Evolutionary conservation across 37 sponge, comb jelly and placozoan genomes (phyloP).

Genomic region (Eunapius fragilis): DNA sequence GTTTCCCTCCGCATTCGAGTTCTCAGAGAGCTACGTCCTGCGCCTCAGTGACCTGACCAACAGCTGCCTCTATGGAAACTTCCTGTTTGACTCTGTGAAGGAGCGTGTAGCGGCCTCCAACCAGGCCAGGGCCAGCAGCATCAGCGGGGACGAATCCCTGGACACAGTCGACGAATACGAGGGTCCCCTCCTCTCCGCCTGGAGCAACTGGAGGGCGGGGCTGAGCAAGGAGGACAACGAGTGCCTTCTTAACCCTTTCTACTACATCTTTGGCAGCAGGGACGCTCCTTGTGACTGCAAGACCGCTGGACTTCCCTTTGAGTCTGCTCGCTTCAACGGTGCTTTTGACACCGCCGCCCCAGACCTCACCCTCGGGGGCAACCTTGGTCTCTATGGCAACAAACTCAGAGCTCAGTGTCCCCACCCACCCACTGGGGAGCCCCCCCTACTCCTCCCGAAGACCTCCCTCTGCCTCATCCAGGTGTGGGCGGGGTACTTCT

Average conservation of each 20-base stretch:
- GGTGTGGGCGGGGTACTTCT: slow-evolving; percentile 70
- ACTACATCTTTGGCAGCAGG: slow-evolving; percentile 76
- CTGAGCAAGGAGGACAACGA: slow-evolving; percentile 63
- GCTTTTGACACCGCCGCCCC: slow-evolving; percentile 29
- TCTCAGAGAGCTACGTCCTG: slow-evolving; percentile 84
- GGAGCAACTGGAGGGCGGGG: slow-evolving; percentile 67
- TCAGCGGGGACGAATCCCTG: slow-evolving; percentile 52
- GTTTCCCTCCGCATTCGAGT: slow-evolving; percentile 94
- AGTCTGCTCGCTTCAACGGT: not conserved
- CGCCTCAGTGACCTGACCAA: slow-evolving; percentile 50
- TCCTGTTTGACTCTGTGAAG: slow-evolving; percentile 84
- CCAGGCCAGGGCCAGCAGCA: slow-evolving; percentile 35
- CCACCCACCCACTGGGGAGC: not conserved
- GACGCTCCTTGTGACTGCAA: slow-evolving; percentile 49
- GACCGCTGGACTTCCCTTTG: not conserved
- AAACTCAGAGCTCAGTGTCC: not conserved
- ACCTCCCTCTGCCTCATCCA: slow-evolving; percentile 48
- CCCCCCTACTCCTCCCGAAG: slow-evolving; percentile 38
- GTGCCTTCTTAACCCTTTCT: slow-evolving; percentile 67
- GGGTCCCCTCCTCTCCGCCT: slow-evolving; percentile 60
- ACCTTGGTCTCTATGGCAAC: slow-evolving; percentile 30
- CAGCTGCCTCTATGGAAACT: slow-evolving; percentile 84
- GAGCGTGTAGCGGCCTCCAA: slow-evolving; percentile 48
- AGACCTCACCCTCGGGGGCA: slow-evolving; percentile 13
- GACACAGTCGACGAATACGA: slow-evolving; percentile 44